Evolutionary conservation across 2,113 vertebrate genomes (phyloP), one percentile per base, ranked within the genome.

Genomic region (Aythya baeri): DNA sequence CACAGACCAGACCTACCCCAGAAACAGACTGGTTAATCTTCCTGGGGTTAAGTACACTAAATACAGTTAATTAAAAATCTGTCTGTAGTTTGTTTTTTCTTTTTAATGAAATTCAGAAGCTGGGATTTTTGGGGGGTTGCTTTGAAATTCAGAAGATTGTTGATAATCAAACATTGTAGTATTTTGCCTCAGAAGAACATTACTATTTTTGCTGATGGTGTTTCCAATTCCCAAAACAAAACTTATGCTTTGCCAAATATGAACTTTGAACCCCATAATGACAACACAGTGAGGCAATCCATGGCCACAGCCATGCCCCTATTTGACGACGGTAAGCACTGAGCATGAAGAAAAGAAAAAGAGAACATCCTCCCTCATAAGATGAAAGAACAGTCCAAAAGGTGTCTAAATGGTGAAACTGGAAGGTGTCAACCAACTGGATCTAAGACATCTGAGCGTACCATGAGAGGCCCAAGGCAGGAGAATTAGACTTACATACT

Each of bases 261-360:
- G 29, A 88, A 43, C 49, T 96, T 96, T 62, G 85, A 96, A 89
- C 68, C 83, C 62, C 58, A 58, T 32, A 59, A 54, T 92, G 87
- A 83, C 10, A 17, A 85, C 71, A 79, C 25, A 11, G 26, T 22
- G 26, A 59, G 16, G 49, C 63, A 65, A 46, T 31, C 44, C 34
- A n/a, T 62, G 50, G 57, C 23, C 58, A 29, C 44, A 29, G 58
- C 21, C 63, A 49, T 85, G 79, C 46, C 62, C 9, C 55, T 41
- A 2, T 73, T 75, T 68, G 32, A 74, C 73, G 52, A 74, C 9
- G 31, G 32, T 15, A 36, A 76, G 31, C 83, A 71, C 16, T 7
- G 13, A 52, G 58, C 52, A 66, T 38, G 25, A 63, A 57, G 46
- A 49, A 82, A 71, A 34, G 31, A 67, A 78, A 18, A 54, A 50